phyloP scores from a whole-genome alignment of 2,797 vertebrate species.

The Spinibarbus caldwelli region DNA sequence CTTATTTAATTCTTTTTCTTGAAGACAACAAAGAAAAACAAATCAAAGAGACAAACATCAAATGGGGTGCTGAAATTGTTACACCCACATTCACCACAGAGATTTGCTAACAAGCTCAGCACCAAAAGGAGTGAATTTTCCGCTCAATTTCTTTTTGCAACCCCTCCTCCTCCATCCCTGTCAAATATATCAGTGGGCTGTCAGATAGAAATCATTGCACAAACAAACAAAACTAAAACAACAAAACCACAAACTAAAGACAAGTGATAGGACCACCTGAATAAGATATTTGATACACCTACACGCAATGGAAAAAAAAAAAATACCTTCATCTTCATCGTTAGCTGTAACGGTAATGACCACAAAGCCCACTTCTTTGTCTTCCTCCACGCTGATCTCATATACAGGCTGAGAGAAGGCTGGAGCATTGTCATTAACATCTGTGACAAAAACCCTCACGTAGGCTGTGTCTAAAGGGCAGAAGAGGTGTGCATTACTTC shows the following conservation, averaged over 20 bases:
- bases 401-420: constrained; percentile 79
- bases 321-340: constrained; percentile 88
- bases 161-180: constrained; percentile 43
- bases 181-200: constrained; percentile 56
- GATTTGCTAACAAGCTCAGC: constrained; percentile 75
- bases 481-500: constrained; percentile 19
- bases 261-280: constrained; percentile 45
- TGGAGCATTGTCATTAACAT: constrained; percentile 89
- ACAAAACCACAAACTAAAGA: constrained; percentile 47
- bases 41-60: constrained; percentile 79
- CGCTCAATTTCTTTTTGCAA: constrained; percentile 49
- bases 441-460: constrained; percentile 86
- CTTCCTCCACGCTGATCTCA: constrained; percentile 86
- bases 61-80: constrained; percentile 68
- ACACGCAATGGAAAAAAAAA: constrained; percentile 11
- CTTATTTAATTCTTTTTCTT: constrained; percentile 71
- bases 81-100: constrained; percentile 66
- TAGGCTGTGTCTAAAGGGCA: constrained; percentile 83
- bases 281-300: constrained; percentile 27
- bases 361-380: constrained; percentile 84
- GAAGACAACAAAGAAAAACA: constrained; percentile 69
- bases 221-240: constrained; percentile 52
- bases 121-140: constrained; percentile 58
- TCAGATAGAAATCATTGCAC: constrained; percentile 4
- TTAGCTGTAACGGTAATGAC: constrained; percentile 87